Evolutionary conservation across 2,113 vertebrate genomes (phyloP).

Genomic region (Thunnus maccoyii): DNA sequence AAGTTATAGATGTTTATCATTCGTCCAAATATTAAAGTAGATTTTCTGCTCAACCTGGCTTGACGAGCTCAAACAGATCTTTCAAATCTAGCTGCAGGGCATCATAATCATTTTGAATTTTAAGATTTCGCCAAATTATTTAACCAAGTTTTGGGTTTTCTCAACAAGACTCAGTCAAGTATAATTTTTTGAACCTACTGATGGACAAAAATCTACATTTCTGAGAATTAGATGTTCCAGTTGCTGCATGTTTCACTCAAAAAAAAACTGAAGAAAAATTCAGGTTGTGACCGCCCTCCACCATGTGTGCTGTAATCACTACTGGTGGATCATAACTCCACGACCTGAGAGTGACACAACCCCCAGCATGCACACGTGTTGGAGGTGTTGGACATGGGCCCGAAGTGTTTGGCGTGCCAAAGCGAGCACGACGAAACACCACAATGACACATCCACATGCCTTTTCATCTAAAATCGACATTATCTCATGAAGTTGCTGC

Average conservation of each 20-base stretch:
- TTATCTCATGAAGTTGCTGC: neutral
- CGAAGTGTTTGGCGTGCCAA: neutral
- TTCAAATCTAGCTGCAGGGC: neutral
- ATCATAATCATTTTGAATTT: neutral
- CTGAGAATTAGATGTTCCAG: too few species aligned
- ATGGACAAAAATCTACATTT: neutral
- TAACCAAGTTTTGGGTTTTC: neutral
- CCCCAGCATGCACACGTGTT: neutral
- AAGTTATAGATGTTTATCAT: neutral
- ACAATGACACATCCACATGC: constrained; percentile 8
- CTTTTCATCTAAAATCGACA: neutral
- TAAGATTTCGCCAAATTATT: neutral
- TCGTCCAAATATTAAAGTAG: neutral
- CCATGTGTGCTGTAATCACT: neutral
- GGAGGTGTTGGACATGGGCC: neutral
- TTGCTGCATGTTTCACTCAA: too few species aligned
- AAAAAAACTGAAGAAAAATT: too few species aligned
- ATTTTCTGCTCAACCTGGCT: neutral
- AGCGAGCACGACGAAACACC: neutral
- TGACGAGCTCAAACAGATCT: neutral
- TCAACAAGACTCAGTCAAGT: neutral
- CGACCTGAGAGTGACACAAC: neutral
- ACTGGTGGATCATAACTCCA: neutral
- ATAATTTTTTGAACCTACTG: neutral
- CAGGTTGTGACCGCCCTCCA: neutral